Base-by-base conservation (phyloP, 2,113 vertebrate species). In the Megatriorchis doriae region DNA sequence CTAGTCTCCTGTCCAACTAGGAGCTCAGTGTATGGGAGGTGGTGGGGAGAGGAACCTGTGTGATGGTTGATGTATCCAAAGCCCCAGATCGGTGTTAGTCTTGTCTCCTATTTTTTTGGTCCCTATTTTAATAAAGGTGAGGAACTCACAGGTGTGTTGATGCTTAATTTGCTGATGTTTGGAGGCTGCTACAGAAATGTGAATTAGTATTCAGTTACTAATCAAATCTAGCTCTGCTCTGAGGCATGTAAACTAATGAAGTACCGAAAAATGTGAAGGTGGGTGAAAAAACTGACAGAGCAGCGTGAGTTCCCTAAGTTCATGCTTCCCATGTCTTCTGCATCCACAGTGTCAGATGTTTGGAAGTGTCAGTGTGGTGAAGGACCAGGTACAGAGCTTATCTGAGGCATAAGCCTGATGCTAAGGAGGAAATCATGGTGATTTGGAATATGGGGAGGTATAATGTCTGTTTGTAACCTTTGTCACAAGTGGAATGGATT, bases 401-500 rank as follows among this genome's bases (percentile, higher is more conserved):
- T 9, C 20, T 87, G 81, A 73, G 45, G 18, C 38, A 40, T 45
- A 26, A 59, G 22, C 26, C 48, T 93, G 56, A 73, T 72, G 77
- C 43, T 84, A 12, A 70, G 84, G 61, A 68, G 74, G 43, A 52
- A 89, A 62, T 48, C 40, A 36, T 20, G 15, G 47, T 22, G 68
- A 32, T 65, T 43, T 89, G 59, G 92, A 87, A 70, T 20, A 21
- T 47, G 32, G 40, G 74, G 29, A 95, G 52, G 29, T 72, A 21
- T 20, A 66, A 67, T 47, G 80, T 92, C 77, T 96, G 65, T 94
- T 93, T 18, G 7, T 92, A 97, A 90, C 74, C 95, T 93, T 87
- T 94, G 65, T 73, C 48, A 67, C 48, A 22, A 66, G 83, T 72
- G 71, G 72, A 96, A 88, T 2, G 7, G 86, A 94, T 96, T 96